Evolutionary conservation across 2,113 vertebrate genomes (phyloP).

Genomic region (Carassius carassius): DNA sequence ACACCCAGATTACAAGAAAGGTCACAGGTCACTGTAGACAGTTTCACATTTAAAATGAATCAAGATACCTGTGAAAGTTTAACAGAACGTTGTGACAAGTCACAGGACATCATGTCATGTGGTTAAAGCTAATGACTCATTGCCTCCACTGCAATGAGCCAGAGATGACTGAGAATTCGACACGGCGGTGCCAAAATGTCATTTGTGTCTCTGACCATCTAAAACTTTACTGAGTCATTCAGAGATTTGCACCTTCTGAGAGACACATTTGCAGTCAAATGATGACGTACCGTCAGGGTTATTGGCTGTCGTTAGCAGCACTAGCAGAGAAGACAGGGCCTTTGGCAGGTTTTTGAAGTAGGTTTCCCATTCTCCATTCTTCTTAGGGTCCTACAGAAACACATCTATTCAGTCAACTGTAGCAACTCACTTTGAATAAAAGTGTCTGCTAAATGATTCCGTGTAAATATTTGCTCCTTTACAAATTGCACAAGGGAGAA

Average conservation of each 20-base stretch:
- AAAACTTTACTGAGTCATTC: neutral
- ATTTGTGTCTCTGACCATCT: conserved; percentile 21
- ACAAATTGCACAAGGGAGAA: too few species aligned
- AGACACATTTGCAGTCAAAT: neutral
- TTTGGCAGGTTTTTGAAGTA: conserved; percentile 85
- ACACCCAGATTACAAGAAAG: neutral
- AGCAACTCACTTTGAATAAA: neutral
- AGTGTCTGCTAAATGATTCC: neutral
- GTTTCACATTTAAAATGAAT: neutral
- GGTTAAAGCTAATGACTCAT: conserved; percentile 23
- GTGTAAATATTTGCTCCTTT: neutral
- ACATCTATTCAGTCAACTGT: neutral
- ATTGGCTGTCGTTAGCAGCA: conserved; percentile 94
- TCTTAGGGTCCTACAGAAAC: conserved; percentile 70
- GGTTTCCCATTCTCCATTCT: conserved; percentile 81
- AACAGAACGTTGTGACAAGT: conserved; percentile 2
- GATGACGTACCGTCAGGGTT: conserved; percentile 87
- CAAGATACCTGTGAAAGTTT: conserved; percentile 29
- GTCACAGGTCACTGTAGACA: neutral
- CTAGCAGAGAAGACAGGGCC: conserved; percentile 86
- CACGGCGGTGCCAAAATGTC: conserved; percentile 1
- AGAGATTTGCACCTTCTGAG: neutral
- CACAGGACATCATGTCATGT: conserved; percentile 24
- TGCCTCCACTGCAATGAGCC: neutral
- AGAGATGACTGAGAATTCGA: neutral